A percentile compares a stretch with the other conserved stretches of the same genome.
These are phyloP conservation scores for Brachionus sp. DNA, from an alignment of 1,140 invertebrate genomes.

Conservation along the genomic window DNA sequence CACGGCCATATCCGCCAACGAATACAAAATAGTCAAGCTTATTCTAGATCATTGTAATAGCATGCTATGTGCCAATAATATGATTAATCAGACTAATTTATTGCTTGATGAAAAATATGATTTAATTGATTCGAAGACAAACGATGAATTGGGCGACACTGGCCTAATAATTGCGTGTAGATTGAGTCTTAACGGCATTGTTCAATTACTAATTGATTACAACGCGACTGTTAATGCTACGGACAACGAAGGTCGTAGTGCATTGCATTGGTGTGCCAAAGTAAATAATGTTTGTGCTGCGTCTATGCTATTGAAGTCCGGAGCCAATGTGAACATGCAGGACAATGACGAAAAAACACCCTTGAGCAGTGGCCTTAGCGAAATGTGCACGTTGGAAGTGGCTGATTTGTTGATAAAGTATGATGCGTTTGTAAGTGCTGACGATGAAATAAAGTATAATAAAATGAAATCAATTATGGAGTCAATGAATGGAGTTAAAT, in stretches of 20 bases:
- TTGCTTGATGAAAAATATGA: slow-evolving; percentile 16
- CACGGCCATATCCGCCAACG: slow-evolving; percentile 13
- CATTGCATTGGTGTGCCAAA: slow-evolving; percentile 41
- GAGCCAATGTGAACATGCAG: slow-evolving; percentile 44
- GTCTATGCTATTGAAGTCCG: background rate
- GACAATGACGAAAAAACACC: slow-evolving; percentile 41
- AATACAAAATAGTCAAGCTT: slow-evolving; percentile 32
- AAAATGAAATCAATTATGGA: slow-evolving; percentile 41
- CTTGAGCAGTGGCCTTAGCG: background rate
- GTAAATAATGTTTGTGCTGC: slow-evolving; percentile 26
- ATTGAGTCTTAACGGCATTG: background rate
- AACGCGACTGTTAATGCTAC: slow-evolving; percentile 42
- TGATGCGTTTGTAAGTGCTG: slow-evolving; percentile 38
- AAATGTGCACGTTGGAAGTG: slow-evolving; percentile 32
- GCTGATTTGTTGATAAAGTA: slow-evolving; percentile 33
- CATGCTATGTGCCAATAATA: background rate
- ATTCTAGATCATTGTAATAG: slow-evolving; percentile 22
- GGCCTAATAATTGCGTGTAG: background rate
- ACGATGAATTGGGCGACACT: slow-evolving; percentile 29
- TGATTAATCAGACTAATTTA: background rate
- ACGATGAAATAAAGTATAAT: slow-evolving; percentile 29
- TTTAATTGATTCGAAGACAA: slow-evolving; percentile 38
- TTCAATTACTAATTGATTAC: background rate
- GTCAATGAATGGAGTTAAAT: background rate
- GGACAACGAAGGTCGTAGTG: slow-evolving; percentile 36